Evolutionary conservation across 2,797 vertebrate species (phyloP).

Genomic region (Momotus momota): DNA sequence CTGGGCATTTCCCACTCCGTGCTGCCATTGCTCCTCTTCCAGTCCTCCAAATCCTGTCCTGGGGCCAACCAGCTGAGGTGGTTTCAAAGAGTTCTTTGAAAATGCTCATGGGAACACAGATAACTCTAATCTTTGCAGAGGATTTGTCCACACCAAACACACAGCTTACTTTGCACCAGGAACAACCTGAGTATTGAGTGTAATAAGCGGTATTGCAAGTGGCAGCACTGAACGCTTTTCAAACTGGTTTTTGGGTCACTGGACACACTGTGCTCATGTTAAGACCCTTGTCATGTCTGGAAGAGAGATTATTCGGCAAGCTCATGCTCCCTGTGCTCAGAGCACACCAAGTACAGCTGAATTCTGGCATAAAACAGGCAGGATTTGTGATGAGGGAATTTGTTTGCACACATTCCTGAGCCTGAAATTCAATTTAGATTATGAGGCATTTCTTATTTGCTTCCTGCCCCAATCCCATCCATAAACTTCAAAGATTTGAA

Average conservation of each 20-base stretch:
- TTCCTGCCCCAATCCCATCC: background rate
- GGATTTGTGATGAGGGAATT: background rate
- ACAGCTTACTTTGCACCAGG: background rate
- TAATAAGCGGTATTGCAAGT: background rate
- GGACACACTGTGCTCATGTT: background rate
- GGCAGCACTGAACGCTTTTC: background rate
- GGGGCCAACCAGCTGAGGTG: background rate
- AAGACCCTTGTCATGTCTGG: background rate
- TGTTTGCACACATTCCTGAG: background rate
- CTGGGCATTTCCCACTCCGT: background rate
- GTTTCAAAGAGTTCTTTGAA: background rate
- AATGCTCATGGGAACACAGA: fast-evolving
- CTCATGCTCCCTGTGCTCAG: background rate
- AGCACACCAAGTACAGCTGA: background rate
- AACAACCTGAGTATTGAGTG: fast-evolving
- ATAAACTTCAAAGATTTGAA: background rate
- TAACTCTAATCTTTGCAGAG: background rate
- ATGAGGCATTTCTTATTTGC: background rate
- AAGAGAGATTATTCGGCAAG: background rate
- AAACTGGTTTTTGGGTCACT: background rate
- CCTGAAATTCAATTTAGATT: background rate
- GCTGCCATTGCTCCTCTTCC: background rate
- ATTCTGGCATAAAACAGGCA: background rate
- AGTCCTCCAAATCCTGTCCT: background rate
- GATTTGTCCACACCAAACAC: background rate